A percentile compares a stretch with the other conserved stretches of the same genome.
Evolutionary conservation across 2,888 invertebrate species (phyloP).

Genomic region (Morpho helenor): DNA sequence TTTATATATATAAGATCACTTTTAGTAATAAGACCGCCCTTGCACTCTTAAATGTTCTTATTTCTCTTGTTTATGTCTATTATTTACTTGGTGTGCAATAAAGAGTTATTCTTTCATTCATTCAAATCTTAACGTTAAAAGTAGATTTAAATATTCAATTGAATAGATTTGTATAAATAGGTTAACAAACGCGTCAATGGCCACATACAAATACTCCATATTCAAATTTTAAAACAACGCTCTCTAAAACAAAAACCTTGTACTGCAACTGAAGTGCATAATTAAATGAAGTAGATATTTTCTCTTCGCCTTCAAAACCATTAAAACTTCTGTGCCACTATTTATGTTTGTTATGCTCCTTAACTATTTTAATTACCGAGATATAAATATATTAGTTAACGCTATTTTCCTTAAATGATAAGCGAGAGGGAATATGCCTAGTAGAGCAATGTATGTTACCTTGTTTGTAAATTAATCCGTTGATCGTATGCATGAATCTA

Average conservation of each 20-base stretch:
- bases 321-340: constrained; percentile 18
- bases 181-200: too few relatives aligned
- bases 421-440: constrained; percentile 44
- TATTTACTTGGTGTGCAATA: too few relatives aligned
- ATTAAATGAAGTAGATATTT: constrained; percentile 29
- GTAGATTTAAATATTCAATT: background rate
- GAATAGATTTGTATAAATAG: background rate
- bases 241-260: constrained; percentile 44
- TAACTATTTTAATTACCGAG: constrained; percentile 24
- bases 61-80: too few relatives aligned
- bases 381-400: constrained; percentile 23
- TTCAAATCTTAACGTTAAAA: too few relatives aligned
- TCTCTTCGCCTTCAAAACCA: constrained; percentile 23
- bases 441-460: constrained; percentile 16
- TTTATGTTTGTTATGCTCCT: constrained; percentile 22
- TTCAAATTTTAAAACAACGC: constrained; percentile 30
- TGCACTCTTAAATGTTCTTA: too few relatives aligned
- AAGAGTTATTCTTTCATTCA: too few relatives aligned
- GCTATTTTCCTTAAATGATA: constrained; percentile 49
- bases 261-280: constrained; percentile 33
- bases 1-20: too few relatives aligned
- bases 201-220: constrained; percentile 16
- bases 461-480: constrained; percentile 25
- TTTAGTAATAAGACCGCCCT: too few relatives aligned
- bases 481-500: constrained; percentile 12